A percentile compares a stretch with the other conserved stretches of the same genome.
Conservation (phyloP, 2,888 invertebrate species). For the Yponomeuta malinellus region DNA sequence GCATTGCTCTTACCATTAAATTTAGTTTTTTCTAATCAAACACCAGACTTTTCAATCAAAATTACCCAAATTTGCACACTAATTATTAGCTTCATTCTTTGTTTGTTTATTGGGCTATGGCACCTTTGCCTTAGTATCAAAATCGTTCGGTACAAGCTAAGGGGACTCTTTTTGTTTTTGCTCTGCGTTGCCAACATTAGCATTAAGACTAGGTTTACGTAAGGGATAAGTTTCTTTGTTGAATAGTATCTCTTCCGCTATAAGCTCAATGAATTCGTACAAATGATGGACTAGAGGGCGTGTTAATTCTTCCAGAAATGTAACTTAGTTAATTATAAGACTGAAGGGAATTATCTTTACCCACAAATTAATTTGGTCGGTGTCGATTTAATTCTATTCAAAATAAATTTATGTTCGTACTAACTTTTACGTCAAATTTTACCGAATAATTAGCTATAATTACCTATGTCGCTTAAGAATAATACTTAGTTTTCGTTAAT, state of each 20-base stretch:
- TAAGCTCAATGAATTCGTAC: conserved; percentile 46
- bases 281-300: conserved; percentile 32
- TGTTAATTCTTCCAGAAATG: conserved; percentile 24
- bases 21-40: no score
- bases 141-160: neutral
- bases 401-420: conserved; percentile 33
- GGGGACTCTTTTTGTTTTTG: neutral
- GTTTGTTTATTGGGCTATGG: no score
- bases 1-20: no score
- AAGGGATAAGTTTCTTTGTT: neutral
- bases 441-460: neutral
- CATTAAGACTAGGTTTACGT: neutral
- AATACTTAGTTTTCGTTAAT: neutral
- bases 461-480: neutral
- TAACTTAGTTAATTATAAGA: conserved; percentile 10
- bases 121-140: no score
- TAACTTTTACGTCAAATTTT: conserved; percentile 26
- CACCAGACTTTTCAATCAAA: no score
- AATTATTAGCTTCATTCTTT: no score
- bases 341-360: conserved; percentile 20
- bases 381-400: conserved; percentile 20
- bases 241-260: neutral
- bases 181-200: neutral
- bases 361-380: conserved; percentile 24
- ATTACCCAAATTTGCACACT: no score